phyloP scores from a whole-genome alignment of 2,113 vertebrate genomes.

The Cyphomyrus discorhynchus region DNA sequence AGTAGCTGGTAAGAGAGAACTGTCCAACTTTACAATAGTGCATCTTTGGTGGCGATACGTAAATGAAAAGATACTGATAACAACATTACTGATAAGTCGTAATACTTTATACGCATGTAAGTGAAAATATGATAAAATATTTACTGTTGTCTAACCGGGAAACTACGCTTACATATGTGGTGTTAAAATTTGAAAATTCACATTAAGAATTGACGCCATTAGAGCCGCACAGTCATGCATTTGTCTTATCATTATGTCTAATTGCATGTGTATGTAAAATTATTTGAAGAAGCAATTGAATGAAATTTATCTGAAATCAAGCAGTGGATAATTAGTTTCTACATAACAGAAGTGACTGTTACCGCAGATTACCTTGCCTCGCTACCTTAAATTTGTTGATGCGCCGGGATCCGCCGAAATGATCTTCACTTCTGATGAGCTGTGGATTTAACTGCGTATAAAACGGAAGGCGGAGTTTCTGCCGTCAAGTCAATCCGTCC shows the following conservation, averaged over 20 bases:
- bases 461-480: slow-evolving; percentile 9
- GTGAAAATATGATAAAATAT: background rate
- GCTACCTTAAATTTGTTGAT: background rate
- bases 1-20: background rate
- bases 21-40: background rate
- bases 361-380: background rate
- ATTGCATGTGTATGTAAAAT: background rate
- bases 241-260: background rate
- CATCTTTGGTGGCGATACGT: background rate
- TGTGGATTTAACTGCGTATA: background rate
- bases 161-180: background rate
- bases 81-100: background rate
- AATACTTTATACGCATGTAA: background rate
- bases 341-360: background rate
- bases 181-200: background rate
- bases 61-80: background rate
- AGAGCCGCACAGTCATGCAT: background rate
- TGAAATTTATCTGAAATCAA: background rate
- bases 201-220: background rate
- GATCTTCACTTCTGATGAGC: background rate
- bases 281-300: background rate
- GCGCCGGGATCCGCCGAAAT: background rate
- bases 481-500: background rate
- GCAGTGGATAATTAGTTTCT: background rate
- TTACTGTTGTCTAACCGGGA: background rate